Evolutionary conservation across 2,797 vertebrate species (phyloP), one percentile per base, ranked within the genome.

Genomic region (Buceros bicornis): DNA sequence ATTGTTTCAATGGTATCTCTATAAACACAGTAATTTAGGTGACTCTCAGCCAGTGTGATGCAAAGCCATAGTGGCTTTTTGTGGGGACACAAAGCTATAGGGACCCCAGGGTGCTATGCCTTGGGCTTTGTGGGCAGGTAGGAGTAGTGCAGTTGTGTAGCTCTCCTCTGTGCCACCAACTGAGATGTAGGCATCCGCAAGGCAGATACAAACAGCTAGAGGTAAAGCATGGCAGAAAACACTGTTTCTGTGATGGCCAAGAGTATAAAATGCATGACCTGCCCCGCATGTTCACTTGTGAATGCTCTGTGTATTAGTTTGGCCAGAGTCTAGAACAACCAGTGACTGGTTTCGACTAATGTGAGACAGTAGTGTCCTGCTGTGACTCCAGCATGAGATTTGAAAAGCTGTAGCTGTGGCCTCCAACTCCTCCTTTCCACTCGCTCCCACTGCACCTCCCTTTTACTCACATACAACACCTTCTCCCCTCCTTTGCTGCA

Each of bases 391-490:
- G 8, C 8, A 60, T 16, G 26, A 15, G 13, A 57, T 87, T 80
- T 80, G 31, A 70, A 66, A 80, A 80, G 24, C 40, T 40, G 17
- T 45, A 53, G n/a, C 22, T 26, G 6, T 57, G 26, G 17, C 24
- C 51, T 70, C 35, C 14, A 37, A 37, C 48, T 40, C 42, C 40
- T 56, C 29, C 47, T 61, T 26, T 65, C n/a, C 35, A 37, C 12
- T 16, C 45, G 17, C 35, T 73, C 29, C 54, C 22, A 25, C 16
- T 74, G 5, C 42, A 33, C 35, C 28, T 89, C 33, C 54, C 28
- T 33, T 61, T 43, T 21, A 16, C 40, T 22, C 35, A 16, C 0
- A 0, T 37, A 53, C 0, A 1, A 24, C 33, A 57, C 31, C 40
- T 66, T 13, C 43, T 76, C 4, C 19, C 35, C 19, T 42, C 57